phyloP scores from a whole-genome alignment of 2,888 invertebrate genomes.

The Teinopalpus imperialis region DNA sequence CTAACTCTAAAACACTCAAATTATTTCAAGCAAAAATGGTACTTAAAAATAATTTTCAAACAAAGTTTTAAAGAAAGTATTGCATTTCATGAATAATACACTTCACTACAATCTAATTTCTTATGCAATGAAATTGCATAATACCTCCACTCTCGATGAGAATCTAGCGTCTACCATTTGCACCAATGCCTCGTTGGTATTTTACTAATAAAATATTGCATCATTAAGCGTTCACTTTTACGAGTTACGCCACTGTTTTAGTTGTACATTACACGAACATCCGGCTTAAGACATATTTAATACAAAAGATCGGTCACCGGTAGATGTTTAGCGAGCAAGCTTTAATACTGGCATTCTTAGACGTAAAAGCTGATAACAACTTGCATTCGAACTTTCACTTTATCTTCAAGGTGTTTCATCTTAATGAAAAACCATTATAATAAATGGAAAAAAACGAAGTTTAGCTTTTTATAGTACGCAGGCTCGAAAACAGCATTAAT shows the following conservation, averaged over 20 bases:
- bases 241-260: slow-evolving; percentile 67
- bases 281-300: slow-evolving; percentile 45
- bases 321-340: slow-evolving; percentile 10
- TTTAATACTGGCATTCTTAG: slow-evolving; percentile 4
- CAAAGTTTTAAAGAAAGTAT: too few relatives aligned
- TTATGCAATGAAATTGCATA: slow-evolving; percentile 11
- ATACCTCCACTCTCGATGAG: slow-evolving; percentile 31
- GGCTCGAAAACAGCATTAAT: slow-evolving; percentile 8
- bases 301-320: slow-evolving; percentile 35
- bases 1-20: too few relatives aligned
- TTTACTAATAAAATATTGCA: slow-evolving; percentile 66
- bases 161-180: slow-evolving; percentile 42
- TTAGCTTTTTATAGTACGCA: too few relatives aligned
- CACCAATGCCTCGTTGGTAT: slow-evolving; percentile 51
- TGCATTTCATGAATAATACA: not conserved
- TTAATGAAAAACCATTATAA: too few relatives aligned
- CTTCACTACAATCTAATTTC: slow-evolving; percentile 8
- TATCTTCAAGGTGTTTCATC: too few relatives aligned
- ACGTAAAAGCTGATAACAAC: too few relatives aligned
- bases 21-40: too few relatives aligned
- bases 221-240: slow-evolving; percentile 72
- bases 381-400: too few relatives aligned
- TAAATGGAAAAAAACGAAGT: too few relatives aligned
- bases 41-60: too few relatives aligned
- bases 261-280: slow-evolving; percentile 74